Evolutionary conservation across 2,797 vertebrate species (phyloP).

Genomic region (Gallinago nigripennis): DNA sequence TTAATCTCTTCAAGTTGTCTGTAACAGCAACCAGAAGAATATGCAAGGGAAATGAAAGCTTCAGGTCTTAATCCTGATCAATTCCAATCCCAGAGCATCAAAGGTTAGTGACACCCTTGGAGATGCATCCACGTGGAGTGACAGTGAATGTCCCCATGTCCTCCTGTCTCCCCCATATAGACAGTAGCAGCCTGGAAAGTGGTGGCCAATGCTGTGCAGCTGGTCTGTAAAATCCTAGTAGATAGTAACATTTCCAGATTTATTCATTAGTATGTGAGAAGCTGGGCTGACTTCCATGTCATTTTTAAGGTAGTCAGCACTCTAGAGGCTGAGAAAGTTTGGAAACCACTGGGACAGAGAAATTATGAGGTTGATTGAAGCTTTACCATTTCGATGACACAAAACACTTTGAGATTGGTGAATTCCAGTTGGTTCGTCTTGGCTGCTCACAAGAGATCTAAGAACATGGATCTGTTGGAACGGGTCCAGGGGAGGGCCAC

Average conservation of each 20-base stretch:
- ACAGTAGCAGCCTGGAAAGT: not conserved
- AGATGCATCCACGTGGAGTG: not conserved
- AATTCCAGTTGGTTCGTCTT: not conserved
- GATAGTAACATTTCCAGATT: not conserved
- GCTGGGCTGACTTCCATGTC: not conserved
- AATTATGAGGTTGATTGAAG: not conserved
- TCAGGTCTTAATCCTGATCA: not conserved
- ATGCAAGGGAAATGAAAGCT: not conserved
- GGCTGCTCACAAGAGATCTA: not conserved
- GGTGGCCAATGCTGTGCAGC: not conserved
- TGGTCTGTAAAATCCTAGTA: not conserved
- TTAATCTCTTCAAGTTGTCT: not conserved
- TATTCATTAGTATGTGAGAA: not conserved
- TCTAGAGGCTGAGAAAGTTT: not conserved
- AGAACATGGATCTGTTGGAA: not conserved
- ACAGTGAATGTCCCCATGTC: not conserved
- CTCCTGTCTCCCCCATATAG: not conserved
- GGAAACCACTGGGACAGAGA: not conserved
- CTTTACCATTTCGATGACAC: not conserved
- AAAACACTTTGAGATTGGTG: not conserved
- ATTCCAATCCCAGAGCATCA: not conserved
- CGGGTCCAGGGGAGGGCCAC: too few relatives aligned
- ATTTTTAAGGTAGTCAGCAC: not conserved
- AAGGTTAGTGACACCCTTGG: not conserved
- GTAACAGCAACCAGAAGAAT: not conserved